A percentile compares a stretch with the other conserved stretches of the same genome.
phyloP scores from a whole-genome alignment of 2,113 vertebrate species.

The Phasianus colchicus region DNA sequence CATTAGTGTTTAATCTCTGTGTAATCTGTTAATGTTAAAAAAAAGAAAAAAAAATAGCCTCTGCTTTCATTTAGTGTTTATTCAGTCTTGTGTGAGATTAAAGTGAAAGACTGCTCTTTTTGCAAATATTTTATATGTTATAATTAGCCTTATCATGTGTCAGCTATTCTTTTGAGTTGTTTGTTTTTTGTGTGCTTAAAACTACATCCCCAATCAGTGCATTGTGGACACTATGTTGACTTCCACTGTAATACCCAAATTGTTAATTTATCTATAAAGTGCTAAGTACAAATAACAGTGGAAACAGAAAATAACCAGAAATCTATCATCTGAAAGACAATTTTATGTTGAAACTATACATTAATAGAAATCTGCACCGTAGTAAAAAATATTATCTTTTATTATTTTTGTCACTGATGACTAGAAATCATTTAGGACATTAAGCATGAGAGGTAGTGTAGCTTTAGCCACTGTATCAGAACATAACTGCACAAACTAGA shows the following conservation, averaged over 20 bases:
- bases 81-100: not conserved
- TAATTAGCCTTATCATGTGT: not conserved
- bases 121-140: not conserved
- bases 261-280: not conserved
- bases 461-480: not conserved
- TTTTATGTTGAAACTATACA: not conserved
- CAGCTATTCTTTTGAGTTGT: not conserved
- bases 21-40: not conserved
- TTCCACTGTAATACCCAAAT: not conserved
- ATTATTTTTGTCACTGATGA: not conserved
- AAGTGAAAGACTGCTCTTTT: not conserved
- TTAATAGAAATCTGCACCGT: not conserved
- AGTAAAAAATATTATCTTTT: fast-evolving
- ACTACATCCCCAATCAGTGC: not conserved
- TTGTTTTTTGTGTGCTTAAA: not conserved
- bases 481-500: not conserved
- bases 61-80: not conserved
- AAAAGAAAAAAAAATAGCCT: not conserved
- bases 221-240: not conserved
- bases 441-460: not conserved
- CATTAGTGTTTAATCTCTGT: not conserved
- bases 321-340: not conserved
- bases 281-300: not conserved
- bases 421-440: not conserved
- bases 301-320: not conserved